Evolutionary conservation across 2,888 invertebrate species (phyloP).

Genomic region (Lymantria dispar): DNA sequence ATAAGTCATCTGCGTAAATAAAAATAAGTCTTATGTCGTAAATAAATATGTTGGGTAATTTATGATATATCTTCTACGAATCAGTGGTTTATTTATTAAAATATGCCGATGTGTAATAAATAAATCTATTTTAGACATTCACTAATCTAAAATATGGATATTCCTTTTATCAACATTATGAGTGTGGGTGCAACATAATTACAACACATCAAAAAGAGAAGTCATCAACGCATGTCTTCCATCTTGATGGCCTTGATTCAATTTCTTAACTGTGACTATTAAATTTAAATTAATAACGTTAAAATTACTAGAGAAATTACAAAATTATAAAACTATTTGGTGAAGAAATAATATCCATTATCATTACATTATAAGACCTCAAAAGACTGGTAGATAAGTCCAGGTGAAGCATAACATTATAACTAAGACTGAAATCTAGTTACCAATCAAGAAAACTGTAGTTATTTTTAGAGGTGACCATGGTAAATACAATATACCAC

Average conservation of each 20-base stretch:
- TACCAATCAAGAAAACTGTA: too few species aligned
- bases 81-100: neutral
- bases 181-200: constrained; percentile 15
- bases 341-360: too few species aligned
- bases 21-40: too few species aligned
- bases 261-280: constrained; percentile 27
- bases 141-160: constrained; percentile 15
- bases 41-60: too few species aligned
- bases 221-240: constrained; percentile 32
- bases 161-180: constrained; percentile 1
- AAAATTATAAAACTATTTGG: neutral
- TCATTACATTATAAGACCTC: too few species aligned
- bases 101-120: neutral
- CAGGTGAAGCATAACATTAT: too few species aligned
- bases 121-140: constrained; percentile 4
- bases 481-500: too few species aligned
- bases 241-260: constrained; percentile 28
- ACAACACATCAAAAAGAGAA: constrained; percentile 16
- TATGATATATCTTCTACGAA: too few species aligned
- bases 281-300: neutral
- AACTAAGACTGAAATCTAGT: too few species aligned
- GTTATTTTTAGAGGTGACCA: too few species aligned
- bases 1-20: too few species aligned
- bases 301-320: neutral
- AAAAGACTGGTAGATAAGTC: too few species aligned